phyloP scores from a whole-genome alignment of 2,113 vertebrate species.

The Bettongia penicillata region DNA sequence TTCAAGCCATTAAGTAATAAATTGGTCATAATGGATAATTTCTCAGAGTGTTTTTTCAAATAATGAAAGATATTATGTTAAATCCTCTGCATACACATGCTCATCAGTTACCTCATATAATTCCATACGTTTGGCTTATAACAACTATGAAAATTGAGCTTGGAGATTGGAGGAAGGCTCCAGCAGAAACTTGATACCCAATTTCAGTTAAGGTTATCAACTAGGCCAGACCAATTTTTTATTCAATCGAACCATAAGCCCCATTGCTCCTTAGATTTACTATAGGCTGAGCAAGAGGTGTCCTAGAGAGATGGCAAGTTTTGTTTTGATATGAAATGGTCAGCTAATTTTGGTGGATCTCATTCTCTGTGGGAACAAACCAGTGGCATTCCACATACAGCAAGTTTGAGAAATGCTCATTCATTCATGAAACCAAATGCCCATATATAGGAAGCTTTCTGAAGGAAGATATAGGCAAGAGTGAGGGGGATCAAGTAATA shows the following conservation, averaged over 20 bases:
- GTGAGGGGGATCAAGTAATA: not conserved
- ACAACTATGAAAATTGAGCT: conserved; percentile 32
- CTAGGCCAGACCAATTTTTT: conserved; percentile 21
- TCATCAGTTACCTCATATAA: conserved; percentile 35
- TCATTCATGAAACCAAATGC: not conserved
- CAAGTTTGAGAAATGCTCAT: not conserved
- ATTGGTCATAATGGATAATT: conserved; percentile 77
- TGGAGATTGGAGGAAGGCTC: not conserved
- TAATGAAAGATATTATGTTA: conserved; percentile 67
- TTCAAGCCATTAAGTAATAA: conserved; percentile 80
- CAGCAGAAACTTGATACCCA: not conserved
- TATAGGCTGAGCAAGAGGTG: not conserved
- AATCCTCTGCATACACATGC: conserved; percentile 48
- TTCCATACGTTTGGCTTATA: conserved; percentile 3
- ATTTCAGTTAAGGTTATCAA: not conserved
- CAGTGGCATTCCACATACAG: not conserved
- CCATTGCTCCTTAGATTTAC: conserved; percentile 21
- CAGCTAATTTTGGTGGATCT: conserved; percentile 5
- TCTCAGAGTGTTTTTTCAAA: conserved; percentile 71
- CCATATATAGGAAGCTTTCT: not conserved
- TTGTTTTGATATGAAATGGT: conserved; percentile 24
- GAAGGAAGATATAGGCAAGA: not conserved
- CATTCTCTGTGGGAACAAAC: not conserved
- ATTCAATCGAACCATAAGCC: conserved; percentile 20
- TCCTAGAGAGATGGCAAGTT: conserved; percentile 15